Evolutionary conservation across 2,113 vertebrate genomes (phyloP), one percentile per base, ranked within the genome.

Genomic region (Micromys minutus): DNA sequence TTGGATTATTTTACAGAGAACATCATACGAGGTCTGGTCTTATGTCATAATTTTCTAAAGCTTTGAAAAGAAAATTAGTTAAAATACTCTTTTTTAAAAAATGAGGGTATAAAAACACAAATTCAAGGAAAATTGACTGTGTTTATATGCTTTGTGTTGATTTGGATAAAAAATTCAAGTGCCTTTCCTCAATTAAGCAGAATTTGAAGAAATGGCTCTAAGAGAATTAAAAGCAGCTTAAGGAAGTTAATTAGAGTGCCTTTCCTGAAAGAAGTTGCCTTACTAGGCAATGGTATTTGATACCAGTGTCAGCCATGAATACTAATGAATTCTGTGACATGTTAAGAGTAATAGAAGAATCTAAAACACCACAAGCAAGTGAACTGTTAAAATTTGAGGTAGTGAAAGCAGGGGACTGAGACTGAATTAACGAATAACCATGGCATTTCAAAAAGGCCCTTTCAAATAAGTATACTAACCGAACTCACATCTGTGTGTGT

Each of bases 71-170:
- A 84, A 89, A 93, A 79, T 92, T 76, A 92, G 59, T 93, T 96
- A 86, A 72, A 94, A 74, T 59, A 16, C 8, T 74, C 57, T 95
- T 17, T 67, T 80, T 55, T 55, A 65, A 34, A 34, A 11, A 12
- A 1, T 71, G 5, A 21, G 22, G n/a, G 90, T 91, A 17, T 83
- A 29, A 96, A 87, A 84, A 97, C 47, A 88, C 5, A 76, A 94
- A 93, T 67, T 39, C 19, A 94, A 50, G 72, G 52, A 93, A 34
- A 96, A 97, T 47, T 93, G 39, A 47, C 47, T 92, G 1, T 61
- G 71, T 96, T 39, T 94, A 97, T 94, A 96, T 7, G 5, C 36
- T 36, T 84, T 89, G 74, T 81, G 39, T 94, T 97, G 83, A 94
- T 97, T 84, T 47, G 71, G 61, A 71, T 84, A 45, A 72, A 52